Evolutionary conservation across 2,113 vertebrate genomes (phyloP).

Genomic region (Himantopus leucocephalus): DNA sequence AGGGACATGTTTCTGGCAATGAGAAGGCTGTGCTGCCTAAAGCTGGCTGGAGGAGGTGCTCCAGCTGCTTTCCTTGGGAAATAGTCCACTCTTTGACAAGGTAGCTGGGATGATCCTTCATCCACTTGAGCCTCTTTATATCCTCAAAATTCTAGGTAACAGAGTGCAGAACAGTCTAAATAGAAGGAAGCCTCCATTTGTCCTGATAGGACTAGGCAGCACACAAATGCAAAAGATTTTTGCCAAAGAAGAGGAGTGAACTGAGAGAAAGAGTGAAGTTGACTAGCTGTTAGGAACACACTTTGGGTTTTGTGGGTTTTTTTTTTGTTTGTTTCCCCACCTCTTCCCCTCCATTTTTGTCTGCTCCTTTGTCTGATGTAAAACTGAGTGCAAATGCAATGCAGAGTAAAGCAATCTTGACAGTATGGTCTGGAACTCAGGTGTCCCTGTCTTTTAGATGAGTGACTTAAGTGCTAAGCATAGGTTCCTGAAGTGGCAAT

Average conservation of each 20-base stretch:
- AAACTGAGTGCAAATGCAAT: neutral
- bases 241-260: neutral
- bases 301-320: accelerated
- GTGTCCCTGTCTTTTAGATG: neutral
- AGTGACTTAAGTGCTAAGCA: neutral
- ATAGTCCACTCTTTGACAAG: neutral
- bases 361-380: neutral
- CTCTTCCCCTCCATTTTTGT: neutral
- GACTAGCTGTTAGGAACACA: neutral
- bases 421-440: accelerated
- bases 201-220: neutral
- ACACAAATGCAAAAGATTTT: neutral
- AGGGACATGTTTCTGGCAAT: neutral
- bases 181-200: neutral
- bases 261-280: neutral
- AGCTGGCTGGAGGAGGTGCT: neutral
- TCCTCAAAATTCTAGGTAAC: neutral
- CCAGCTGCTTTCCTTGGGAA: neutral
- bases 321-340: accelerated
- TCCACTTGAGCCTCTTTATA: neutral
- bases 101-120: neutral
- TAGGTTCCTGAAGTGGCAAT: neutral
- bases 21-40: neutral
- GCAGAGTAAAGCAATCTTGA: neutral
- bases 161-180: neutral